Percentiles rank a stretch among this genome's conserved stretches.
These are phyloP conservation scores for Aphelenchoides bicaudatus DNA, from an alignment of 2,888 invertebrate genomes.

Conservation along the genomic window DNA sequence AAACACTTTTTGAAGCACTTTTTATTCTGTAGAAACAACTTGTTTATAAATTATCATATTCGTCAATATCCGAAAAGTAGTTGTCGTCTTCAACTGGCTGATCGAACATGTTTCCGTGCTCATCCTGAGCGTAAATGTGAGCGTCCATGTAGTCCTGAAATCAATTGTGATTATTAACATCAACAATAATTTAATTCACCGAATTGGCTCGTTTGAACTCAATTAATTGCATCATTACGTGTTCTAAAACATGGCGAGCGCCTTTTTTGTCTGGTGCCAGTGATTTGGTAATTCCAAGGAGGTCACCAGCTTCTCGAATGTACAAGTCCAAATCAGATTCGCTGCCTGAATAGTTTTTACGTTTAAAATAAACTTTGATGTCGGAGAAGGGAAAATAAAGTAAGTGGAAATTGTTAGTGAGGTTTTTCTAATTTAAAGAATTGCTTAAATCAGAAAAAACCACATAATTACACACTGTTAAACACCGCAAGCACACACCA, in stretches of 20 bases:
- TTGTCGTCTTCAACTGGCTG: conserved; percentile 27
- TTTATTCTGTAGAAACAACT: too few relatives aligned
- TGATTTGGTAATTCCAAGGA: conserved; percentile 68
- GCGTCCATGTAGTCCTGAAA: conserved; percentile 33
- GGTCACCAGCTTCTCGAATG: conserved; percentile 81
- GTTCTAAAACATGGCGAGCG: conserved; percentile 71
- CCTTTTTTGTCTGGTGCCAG: conserved; percentile 61
- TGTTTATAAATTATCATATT: conserved; percentile 51
- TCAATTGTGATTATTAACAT: conserved; percentile 17
- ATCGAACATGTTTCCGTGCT: conserved; percentile 20
- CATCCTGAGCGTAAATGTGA: conserved; percentile 12
- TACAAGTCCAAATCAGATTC: conserved; percentile 84
- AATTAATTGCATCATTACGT: conserved; percentile 74
- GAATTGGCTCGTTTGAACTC: conserved; percentile 74
- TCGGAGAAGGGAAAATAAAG: too few relatives aligned
- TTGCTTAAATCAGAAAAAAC: too few relatives aligned
- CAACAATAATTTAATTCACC: conserved; percentile 28
- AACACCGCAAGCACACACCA: too few relatives aligned
- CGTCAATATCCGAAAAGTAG: conserved; percentile 47
- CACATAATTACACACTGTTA: too few relatives aligned
- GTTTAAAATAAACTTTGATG: background rate
- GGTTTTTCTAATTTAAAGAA: too few relatives aligned
- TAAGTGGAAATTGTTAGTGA: too few relatives aligned
- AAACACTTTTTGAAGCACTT: too few relatives aligned
- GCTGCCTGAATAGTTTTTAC: conserved; percentile 63